Conservation (phyloP, 2,113 vertebrate genomes). For the Rousettus leschenaultii region DNA sequence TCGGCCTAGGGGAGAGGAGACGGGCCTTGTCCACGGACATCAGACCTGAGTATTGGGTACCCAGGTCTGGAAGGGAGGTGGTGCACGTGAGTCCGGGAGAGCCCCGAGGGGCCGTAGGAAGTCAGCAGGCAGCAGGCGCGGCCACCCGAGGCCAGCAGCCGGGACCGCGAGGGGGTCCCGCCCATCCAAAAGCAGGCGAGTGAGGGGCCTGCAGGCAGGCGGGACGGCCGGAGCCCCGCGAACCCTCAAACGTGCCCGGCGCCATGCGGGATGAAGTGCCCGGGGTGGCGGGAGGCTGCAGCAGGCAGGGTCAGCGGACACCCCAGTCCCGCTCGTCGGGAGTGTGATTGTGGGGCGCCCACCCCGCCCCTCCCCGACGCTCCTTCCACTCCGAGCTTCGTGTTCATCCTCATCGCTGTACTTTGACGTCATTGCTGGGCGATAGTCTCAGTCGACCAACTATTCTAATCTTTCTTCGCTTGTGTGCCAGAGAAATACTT, state of each 20-base stretch:
- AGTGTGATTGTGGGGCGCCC: neutral
- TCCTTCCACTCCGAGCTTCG: neutral
- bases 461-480: neutral
- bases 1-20: neutral
- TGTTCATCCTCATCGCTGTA: too few relatives aligned
- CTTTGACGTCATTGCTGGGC: neutral
- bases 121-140: fast-evolving
- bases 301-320: neutral
- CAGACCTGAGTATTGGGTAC: too few relatives aligned
- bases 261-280: fast-evolving
- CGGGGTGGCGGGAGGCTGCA: fast-evolving
- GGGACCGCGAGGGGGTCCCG: neutral
- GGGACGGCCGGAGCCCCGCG: fast-evolving
- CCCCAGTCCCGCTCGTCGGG: neutral
- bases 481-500: neutral
- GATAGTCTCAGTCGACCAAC: neutral
- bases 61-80: neutral
- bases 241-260: neutral
- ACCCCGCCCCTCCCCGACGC: neutral
- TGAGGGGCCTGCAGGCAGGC: neutral
- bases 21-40: neutral
- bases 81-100: too few relatives aligned
- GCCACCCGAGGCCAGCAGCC: fast-evolving
- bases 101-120: neutral
- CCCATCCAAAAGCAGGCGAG: neutral